A percentile compares a stretch with the other conserved stretches of the same genome.
phyloP scores from a whole-genome alignment of 37 sponge, comb jelly and placozoan genomes.

The Petrosia ficiformis region DNA sequence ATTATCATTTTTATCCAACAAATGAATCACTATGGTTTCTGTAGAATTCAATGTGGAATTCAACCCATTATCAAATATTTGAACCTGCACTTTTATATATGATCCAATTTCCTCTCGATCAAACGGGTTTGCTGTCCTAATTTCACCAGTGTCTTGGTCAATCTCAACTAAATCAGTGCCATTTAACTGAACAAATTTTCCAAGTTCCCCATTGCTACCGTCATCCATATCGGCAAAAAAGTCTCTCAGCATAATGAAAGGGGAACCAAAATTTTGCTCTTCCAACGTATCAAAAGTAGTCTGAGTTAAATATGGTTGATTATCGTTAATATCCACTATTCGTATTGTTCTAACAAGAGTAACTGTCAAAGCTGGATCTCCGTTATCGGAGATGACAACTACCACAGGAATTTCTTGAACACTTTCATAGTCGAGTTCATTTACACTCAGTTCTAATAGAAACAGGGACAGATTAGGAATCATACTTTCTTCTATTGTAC shows the following conservation, averaged over 20 bases:
- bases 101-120: slow-evolving; percentile 18
- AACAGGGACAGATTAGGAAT: not conserved
- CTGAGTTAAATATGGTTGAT: slow-evolving; percentile 6
- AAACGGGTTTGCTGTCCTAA: not conserved
- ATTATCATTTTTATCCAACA: not conserved
- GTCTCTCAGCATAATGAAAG: not conserved
- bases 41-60: not conserved
- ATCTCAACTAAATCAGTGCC: not conserved
- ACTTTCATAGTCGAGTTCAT: slow-evolving; percentile 11
- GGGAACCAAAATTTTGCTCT: not conserved
- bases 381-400: not conserved
- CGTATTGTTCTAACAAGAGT: not conserved
- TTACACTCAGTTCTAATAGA: not conserved
- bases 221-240: slow-evolving; percentile 9
- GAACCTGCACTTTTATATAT: slow-evolving; percentile 5
- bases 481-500: not conserved
- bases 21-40: not conserved
- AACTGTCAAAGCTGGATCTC: not conserved
- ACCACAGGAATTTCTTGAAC: not conserved
- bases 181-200: not conserved
- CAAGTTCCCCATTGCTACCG: slow-evolving; percentile 18
- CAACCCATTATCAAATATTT: slow-evolving; percentile 27
- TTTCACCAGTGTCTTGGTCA: not conserved
- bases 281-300: slow-evolving; percentile 3
- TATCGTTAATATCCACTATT: slow-evolving; percentile 29